phyloP scores from a whole-genome alignment of 2,113 vertebrate species.

The Sylvietta virens region DNA sequence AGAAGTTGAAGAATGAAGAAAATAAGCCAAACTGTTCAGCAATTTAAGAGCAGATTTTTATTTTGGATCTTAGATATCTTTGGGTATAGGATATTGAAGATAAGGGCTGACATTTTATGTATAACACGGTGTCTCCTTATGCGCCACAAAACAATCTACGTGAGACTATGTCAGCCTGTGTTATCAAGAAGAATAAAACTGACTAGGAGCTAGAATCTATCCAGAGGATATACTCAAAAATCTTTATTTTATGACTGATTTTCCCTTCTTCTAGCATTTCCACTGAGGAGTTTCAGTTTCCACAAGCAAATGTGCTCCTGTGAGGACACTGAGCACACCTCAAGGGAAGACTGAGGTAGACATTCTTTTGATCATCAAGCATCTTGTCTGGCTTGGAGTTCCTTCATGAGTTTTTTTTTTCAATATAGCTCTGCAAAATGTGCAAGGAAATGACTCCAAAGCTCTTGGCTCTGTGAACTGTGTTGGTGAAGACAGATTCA shows the following conservation, averaged over 20 bases:
- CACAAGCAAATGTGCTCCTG: neutral
- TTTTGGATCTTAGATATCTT: neutral
- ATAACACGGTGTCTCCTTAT: accelerated
- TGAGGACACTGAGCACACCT: neutral
- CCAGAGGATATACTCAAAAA: neutral
- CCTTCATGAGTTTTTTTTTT: neutral
- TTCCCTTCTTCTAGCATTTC: neutral
- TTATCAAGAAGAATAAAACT: neutral
- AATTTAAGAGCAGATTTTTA: neutral
- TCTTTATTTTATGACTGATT: neutral
- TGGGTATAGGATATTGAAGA: neutral
- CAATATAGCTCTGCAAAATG: neutral
- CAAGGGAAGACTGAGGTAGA: neutral
- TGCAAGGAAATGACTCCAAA: accelerated
- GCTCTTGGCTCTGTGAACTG: neutral
- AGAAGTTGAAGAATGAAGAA: neutral
- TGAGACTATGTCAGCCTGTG: neutral
- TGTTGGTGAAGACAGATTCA: neutral
- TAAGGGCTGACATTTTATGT: neutral
- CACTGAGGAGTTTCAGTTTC: neutral
- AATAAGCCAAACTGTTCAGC: neutral
- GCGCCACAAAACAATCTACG: accelerated
- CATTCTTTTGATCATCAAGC: neutral
- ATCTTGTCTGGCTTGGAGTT: neutral
- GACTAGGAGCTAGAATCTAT: neutral